Evolutionary conservation across 2,113 vertebrate genomes (phyloP).

Genomic region (Thoracochromis brauschi): DNA sequence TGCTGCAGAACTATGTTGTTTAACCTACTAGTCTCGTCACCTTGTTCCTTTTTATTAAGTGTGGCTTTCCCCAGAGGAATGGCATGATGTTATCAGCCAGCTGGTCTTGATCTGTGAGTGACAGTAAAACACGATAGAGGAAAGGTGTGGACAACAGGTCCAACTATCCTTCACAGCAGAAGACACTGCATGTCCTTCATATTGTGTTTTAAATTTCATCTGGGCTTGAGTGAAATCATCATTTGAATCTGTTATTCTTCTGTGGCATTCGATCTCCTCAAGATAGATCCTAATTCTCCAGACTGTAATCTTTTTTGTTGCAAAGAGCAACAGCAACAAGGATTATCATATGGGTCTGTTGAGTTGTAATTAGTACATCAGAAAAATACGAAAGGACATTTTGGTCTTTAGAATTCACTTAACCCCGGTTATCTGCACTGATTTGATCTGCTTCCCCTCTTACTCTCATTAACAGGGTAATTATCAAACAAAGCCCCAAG

Average conservation of each 20-base stretch:
- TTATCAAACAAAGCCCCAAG: conserved; percentile 47
- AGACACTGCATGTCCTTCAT: background rate
- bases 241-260: background rate
- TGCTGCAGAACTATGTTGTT: conserved; percentile 17
- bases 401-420: conserved; percentile 38
- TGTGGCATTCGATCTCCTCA: background rate
- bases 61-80: conserved; percentile 21
- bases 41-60: conserved; percentile 32
- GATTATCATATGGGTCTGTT: background rate
- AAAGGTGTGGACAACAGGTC: background rate
- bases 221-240: background rate
- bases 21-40: conserved; percentile 5
- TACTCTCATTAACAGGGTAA: conserved; percentile 43
- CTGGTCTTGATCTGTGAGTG: conserved; percentile 6
- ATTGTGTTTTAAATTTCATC: background rate
- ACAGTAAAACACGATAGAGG: background rate
- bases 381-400: conserved; percentile 17
- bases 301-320: background rate
- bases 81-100: background rate
- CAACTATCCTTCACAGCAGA: background rate
- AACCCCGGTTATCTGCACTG: conserved; percentile 27
- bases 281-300: background rate
- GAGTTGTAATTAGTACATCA: conserved; percentile 5
- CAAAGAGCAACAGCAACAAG: background rate
- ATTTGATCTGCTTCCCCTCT: conserved; percentile 20